phyloP scores from a whole-genome alignment of 2,888 invertebrate species.

The Palloptera scutellata region DNA sequence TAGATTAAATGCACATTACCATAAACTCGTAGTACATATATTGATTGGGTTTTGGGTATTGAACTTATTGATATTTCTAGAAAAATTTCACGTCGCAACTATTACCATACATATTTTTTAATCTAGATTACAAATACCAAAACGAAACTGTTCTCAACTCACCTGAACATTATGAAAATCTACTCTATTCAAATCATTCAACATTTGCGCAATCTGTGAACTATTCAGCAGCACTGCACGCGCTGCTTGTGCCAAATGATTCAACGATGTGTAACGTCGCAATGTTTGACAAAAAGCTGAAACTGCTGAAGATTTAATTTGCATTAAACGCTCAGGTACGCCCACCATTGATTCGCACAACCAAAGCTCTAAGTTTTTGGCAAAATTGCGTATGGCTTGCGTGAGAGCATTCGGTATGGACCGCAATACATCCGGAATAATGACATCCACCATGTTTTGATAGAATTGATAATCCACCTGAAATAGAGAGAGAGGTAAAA shows the following conservation, averaged over 20 bases:
- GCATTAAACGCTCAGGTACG: constrained; percentile 81
- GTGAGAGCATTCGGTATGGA: constrained; percentile 94
- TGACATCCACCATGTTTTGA: constrained; percentile 93
- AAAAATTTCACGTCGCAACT: background rate
- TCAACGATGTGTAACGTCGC: constrained; percentile 94
- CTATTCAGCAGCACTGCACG: constrained; percentile 95
- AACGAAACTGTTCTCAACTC: constrained; percentile 36
- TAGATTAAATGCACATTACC: too few relatives aligned
- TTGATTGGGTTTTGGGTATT: background rate
- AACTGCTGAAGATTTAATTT: constrained; percentile 85
- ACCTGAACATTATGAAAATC: constrained; percentile 98
- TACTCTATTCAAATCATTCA: constrained; percentile 94
- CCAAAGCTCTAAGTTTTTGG: constrained; percentile 92
- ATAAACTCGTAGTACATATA: background rate
- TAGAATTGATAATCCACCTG: constrained; percentile 90
- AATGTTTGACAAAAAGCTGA: constrained; percentile 94
- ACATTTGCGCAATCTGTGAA: constrained; percentile 95
- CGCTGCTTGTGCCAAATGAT: constrained; percentile 89
- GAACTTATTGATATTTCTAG: too few relatives aligned
- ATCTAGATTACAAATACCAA: background rate
- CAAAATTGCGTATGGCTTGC: constrained; percentile 91
- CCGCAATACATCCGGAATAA: constrained; percentile 94
- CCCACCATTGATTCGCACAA: constrained; percentile 84
- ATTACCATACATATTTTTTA: background rate
- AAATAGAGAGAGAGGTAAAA: background rate